Evolutionary conservation across 2,888 invertebrate genomes (phyloP).

Genomic region (Tetropium fuscum): DNA sequence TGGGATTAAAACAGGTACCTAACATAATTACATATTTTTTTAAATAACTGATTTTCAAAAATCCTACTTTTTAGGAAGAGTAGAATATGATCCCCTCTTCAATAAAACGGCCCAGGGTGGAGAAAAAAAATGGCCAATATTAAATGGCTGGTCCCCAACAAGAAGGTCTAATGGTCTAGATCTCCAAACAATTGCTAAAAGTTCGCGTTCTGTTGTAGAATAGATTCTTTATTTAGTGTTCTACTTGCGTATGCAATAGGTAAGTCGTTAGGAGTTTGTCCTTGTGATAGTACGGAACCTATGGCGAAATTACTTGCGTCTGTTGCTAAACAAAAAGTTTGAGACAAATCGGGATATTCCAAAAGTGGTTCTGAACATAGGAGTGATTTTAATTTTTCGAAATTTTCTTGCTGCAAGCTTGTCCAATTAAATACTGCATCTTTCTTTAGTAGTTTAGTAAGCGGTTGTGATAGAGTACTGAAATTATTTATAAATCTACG

Average conservation of each 20-base stretch:
- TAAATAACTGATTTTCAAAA: too few relatives aligned
- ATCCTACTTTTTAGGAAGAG: too few relatives aligned
- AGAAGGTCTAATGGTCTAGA: too few relatives aligned
- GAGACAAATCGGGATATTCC: conserved; percentile 52
- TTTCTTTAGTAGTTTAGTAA: neutral
- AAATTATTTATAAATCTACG: conserved; percentile 1
- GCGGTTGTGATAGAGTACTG: neutral
- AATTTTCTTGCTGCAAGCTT: conserved; percentile 33
- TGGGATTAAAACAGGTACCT: too few relatives aligned
- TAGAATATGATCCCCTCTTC: too few relatives aligned
- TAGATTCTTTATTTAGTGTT: conserved; percentile 56
- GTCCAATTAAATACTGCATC: conserved; percentile 24
- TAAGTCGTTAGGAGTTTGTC: conserved; percentile 45
- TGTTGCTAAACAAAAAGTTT: conserved; percentile 53
- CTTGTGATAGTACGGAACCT: conserved; percentile 48
- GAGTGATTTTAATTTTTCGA: conserved; percentile 41
- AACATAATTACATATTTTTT: too few relatives aligned
- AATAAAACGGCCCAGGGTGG: too few relatives aligned
- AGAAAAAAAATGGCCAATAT: too few relatives aligned
- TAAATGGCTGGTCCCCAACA: too few relatives aligned
- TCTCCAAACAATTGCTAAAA: conserved; percentile 59
- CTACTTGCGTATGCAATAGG: conserved; percentile 58
- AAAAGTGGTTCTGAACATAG: conserved; percentile 37
- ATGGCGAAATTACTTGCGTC: conserved; percentile 56
- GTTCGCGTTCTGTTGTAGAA: conserved; percentile 58